Base-by-base conservation (phyloP, 2,797 vertebrate species). In the Lepidocolaptes lacrymiger region DNA sequence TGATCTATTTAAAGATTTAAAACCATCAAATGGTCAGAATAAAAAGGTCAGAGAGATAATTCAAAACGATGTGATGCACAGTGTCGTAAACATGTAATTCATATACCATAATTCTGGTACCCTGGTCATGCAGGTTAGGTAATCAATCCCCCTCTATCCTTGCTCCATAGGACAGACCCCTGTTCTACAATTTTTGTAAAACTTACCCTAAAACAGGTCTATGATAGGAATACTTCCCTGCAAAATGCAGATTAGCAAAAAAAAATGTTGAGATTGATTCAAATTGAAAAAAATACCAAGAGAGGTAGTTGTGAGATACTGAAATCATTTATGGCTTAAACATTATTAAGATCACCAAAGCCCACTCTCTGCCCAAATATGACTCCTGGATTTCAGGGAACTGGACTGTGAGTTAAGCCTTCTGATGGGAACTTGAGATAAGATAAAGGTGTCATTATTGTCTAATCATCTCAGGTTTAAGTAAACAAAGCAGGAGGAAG, bases 1-100 rank as follows among this genome's bases (percentile, higher is more conserved):
- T 63, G 68, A 28, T 52, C 14, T 66, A 2, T 59, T 81, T 61
- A 28, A 41, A 72, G 32, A 8, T 67, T 20, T 7, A 72, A 92
- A 74, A 30, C 1, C 7, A 18, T 76, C 26, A 15, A 3, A 66
- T 32, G 23, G 8, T 67, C n/a, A 84, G 52, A 88, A 78, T 61
- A 64, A 72, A 69, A 88, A 80, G 13, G 37, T 54, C 9, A 43
- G 7, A 85, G 32, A 55, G 6, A 2, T 30, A 48, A 66, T 80
- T 69, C 11, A 55, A 76, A 80, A 30, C 17, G 1, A 7, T 36
- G 14, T 51, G 43, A 44, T 43, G 4, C 0, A 0, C 5, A 21
- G 2, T 34, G 16, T 78, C 14, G 11, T 41, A 78, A 84, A 61
- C 30, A 30, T 8, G 3, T 61, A 44, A 71, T 80, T 64, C 23